Evolutionary conservation across 2,888 invertebrate species (phyloP).

Genomic region (Sinohyriopsis cumingii): DNA sequence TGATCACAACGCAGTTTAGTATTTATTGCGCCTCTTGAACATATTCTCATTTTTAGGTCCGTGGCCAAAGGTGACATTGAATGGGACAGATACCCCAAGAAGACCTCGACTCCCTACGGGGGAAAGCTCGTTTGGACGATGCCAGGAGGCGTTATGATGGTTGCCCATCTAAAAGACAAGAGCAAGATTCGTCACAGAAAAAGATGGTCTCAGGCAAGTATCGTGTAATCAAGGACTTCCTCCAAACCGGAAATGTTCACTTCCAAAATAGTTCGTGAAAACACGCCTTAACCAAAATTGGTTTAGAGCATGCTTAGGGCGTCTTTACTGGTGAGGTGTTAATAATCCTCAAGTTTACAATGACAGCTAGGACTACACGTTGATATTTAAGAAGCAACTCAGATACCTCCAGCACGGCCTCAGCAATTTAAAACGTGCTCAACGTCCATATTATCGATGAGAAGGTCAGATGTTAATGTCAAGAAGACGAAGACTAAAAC

Average conservation of each 20-base stretch:
- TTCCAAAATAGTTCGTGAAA: too few relatives aligned
- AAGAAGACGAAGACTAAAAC: too few relatives aligned
- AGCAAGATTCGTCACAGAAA: conserved; percentile 96
- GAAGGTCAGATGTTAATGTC: fast-evolving
- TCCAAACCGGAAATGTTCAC: too few relatives aligned
- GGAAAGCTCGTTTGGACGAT: conserved; percentile 93
- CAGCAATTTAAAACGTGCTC: too few relatives aligned
- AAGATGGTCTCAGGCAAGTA: conserved; percentile 93
- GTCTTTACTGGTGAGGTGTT: too few relatives aligned
- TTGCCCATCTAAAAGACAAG: conserved; percentile 97
- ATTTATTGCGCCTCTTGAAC: neutral
- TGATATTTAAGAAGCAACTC: too few relatives aligned
- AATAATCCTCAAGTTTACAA: too few relatives aligned
- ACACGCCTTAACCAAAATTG: too few relatives aligned
- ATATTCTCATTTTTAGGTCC: conserved; percentile 66
- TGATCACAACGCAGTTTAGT: neutral
- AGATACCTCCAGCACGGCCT: too few relatives aligned
- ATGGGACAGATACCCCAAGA: conserved; percentile 89
- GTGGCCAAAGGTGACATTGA: conserved; percentile 94
- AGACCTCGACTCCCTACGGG: conserved; percentile 94
- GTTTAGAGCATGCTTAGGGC: too few relatives aligned
- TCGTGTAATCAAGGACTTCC: neutral
- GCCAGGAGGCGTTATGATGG: conserved; percentile 97
- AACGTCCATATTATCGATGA: too few relatives aligned
- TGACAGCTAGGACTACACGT: too few relatives aligned